Base-by-base conservation (phyloP, 2,797 vertebrate genomes). In the Lemur catta region DNA sequence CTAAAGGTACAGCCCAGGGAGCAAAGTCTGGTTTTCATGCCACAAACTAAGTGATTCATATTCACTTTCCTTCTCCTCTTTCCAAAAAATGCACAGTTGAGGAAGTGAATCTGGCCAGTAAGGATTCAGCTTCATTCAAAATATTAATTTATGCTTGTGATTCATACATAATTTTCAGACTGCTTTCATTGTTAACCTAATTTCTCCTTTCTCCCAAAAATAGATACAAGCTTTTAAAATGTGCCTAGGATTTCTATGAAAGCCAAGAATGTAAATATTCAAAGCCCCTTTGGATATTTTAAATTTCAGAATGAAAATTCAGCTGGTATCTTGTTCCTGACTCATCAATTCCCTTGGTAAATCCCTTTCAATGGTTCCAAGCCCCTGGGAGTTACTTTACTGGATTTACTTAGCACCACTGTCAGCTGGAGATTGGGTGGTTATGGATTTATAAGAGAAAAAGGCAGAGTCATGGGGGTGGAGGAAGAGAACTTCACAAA, bases 131-230 rank as follows among this genome's bases (percentile, higher is more conserved):
- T n/a, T 78, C 28, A 26, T 41, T 84, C 30, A 28, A 95, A 67
- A 76, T 52, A 89, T 89, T 93, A 88, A 96, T 89, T 81, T 65
- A 82, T 88, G 48, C 24, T 26, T 65, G 85, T 85, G 65, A 61
- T 38, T 93, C 76, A 50, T 26, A 50, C 10, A 59, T 74, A 61
- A 78, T 75, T 76, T 94, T 91, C 89, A 95, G 35, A 41, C 48
- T 91, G 48, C n/a, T 92, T 78, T 89, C 92, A 94, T 79, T 98
- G 84, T 93, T 78, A 84, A 91, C 13, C 18, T 84, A 93, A 65
- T 71, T 86, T 93, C 24, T 84, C 30, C 78, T 93, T 92, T 91
- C 46, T 92, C 90, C 78, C 14, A 78, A 76, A 97, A 96, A 75
- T 63, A 93, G 94, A 91, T 41, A 93, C 5, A 30, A 90, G 30